phyloP scores from a whole-genome alignment of 2,113 vertebrate species.

The Phoenicopterus ruber region DNA sequence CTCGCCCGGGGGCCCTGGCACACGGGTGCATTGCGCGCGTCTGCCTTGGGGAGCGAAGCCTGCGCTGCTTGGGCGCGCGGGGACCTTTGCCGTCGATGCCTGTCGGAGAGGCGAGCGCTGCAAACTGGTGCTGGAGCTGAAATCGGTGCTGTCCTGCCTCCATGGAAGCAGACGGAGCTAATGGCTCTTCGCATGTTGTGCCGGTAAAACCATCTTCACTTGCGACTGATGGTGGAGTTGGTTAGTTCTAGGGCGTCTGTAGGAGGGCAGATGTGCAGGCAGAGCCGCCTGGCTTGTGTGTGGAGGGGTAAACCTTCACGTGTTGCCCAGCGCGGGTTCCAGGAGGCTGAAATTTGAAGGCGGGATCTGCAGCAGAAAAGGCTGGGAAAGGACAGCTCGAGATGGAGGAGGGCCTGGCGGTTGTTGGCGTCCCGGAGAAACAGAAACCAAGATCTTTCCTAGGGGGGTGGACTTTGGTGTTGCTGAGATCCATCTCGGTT shows the following conservation, averaged over 20 bases:
- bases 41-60: background rate
- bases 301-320: background rate
- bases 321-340: background rate
- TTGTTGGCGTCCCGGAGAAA: background rate
- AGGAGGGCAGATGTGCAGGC: background rate
- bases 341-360: background rate
- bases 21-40: rapidly evolving
- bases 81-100: background rate
- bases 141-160: rapidly evolving
- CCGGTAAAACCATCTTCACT: background rate
- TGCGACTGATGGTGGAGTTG: rapidly evolving
- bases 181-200: rapidly evolving
- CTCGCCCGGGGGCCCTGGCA: background rate
- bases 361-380: background rate
- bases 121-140: background rate
- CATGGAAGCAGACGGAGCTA: background rate
- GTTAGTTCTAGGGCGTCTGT: background rate
- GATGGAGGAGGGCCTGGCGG: background rate
- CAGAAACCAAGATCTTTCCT: background rate
- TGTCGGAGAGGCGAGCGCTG: background rate
- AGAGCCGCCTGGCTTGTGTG: background rate
- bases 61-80: rapidly evolving
- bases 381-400: background rate
- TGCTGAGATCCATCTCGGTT: rapidly evolving
- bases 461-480: background rate